Conservation (phyloP, 2,113 vertebrate genomes). For the Centropus unirufus region DNA sequence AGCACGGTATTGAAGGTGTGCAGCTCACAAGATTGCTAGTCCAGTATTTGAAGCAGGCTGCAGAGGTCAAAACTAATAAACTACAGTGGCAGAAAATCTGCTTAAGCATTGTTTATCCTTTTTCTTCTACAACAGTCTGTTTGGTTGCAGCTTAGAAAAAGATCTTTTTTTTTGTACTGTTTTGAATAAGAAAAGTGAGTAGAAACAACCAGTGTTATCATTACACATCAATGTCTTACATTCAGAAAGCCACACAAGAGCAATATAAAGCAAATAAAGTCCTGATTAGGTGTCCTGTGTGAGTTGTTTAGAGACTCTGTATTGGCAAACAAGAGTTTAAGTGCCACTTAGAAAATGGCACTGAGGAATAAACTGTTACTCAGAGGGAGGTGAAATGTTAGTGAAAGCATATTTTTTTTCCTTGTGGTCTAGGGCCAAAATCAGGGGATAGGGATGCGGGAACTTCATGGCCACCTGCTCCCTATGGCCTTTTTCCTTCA, state of each 20-base stretch:
- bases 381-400: background rate
- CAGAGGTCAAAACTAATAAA: background rate
- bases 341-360: background rate
- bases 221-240: background rate
- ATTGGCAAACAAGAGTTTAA: background rate
- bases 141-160: background rate
- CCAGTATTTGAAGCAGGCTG: background rate
- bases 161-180: background rate
- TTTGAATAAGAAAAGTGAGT: background rate
- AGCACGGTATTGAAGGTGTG: background rate
- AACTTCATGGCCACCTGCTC: background rate
- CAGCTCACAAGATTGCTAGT: background rate
- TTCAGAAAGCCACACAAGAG: background rate
- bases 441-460: accelerated
- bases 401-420: background rate
- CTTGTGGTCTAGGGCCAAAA: background rate
- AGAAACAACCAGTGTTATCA: background rate
- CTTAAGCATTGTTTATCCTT: background rate
- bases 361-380: background rate
- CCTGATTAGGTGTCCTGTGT: background rate
- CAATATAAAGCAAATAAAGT: background rate
- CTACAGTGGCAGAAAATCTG: background rate
- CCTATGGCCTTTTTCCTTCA: background rate
- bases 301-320: background rate
- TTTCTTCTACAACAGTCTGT: background rate